Evolutionary conservation across 2,113 vertebrate species (phyloP).

Genomic region (Oncorhynchus gorbuscha): DNA sequence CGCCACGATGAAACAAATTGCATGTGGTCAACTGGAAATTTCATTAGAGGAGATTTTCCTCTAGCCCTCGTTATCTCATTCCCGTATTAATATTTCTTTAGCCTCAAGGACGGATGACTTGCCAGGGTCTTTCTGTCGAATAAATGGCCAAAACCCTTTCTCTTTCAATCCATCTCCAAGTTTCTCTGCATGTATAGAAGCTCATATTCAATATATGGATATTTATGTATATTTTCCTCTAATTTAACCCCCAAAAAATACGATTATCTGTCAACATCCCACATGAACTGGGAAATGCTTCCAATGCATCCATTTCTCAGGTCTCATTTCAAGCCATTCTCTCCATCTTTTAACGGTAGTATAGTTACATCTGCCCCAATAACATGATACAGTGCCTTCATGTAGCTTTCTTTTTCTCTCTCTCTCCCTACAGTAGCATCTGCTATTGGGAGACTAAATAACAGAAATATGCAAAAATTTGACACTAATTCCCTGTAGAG

Average conservation of each 20-base stretch:
- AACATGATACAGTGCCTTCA: slow-evolving; percentile 69
- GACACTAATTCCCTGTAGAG: slow-evolving; percentile 99
- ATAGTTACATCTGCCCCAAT: slow-evolving; percentile 67
- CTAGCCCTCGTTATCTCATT: slow-evolving; percentile 76
- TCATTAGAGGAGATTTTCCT: slow-evolving; percentile 82
- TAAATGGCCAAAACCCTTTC: slow-evolving; percentile 57
- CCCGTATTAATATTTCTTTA: slow-evolving; percentile 79
- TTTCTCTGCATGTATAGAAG: slow-evolving; percentile 28
- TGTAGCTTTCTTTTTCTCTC: slow-evolving; percentile 71
- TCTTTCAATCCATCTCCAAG: slow-evolving; percentile 34
- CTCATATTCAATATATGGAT: slow-evolving; percentile 26
- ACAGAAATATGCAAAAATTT: slow-evolving; percentile 99
- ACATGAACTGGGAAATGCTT: slow-evolving; percentile 56
- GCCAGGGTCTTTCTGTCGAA: slow-evolving; percentile 64
- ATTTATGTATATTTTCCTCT: slow-evolving; percentile 49
- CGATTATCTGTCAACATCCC: slow-evolving; percentile 53
- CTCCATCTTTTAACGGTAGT: slow-evolving; percentile 60
- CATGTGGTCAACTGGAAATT: slow-evolving; percentile 87
- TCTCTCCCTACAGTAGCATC: slow-evolving; percentile 81
- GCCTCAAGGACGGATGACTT: slow-evolving; percentile 77
- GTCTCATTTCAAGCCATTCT: slow-evolving; percentile 51
- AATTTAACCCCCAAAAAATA: slow-evolving; percentile 38
- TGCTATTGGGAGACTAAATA: slow-evolving; percentile 99
- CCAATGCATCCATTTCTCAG: slow-evolving; percentile 55
- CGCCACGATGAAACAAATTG: slow-evolving; percentile 81